Base-by-base conservation (phyloP, 2,888 invertebrate genomes). In the Steromphala cineraria region DNA sequence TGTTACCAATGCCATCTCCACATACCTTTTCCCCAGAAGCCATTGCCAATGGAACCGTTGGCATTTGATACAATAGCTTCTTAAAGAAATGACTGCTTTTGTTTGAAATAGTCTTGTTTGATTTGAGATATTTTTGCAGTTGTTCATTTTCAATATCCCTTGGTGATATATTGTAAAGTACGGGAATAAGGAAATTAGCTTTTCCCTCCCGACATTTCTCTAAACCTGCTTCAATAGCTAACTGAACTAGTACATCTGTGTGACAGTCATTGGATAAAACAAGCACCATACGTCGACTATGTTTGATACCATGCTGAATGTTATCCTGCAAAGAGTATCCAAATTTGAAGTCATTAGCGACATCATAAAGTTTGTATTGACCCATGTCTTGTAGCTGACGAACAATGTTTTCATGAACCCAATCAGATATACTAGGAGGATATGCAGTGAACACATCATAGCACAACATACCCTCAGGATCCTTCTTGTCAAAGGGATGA, bases 401-500 rank as follows among this genome's bases (percentile, higher is more conserved):
- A 24, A 55, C 53, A 19, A 55, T 55, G 28, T 76, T 53, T 17
- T 31, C 31, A n/a, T 76, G 55, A 3, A 31, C 76, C 76, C 55
- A 76, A 28, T 75, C 75, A n/a, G 53, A 53, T 7, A 76, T 15
- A 55, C 28, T 31, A 28, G 53, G 1, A 0, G 28, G n/a, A 31
- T 55, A 76, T 5, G 55, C 53, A 19, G 55, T 36, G 36, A 76
- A 76, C 15, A 24, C 75, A n/a, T 75, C 75, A n/a, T 53, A 75
- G 7, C 24, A 28, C 52, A 52, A 28, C 28, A 31, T 31, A 19
- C 55, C 31, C n/a, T 31, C 24, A n/a, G n/a, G 53, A 13, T 76
- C 55, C 17, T 31, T 76, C 36, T 76, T 53, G 74, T 82, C 82
- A 55, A 81, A 81, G 10, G 81, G 81, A 46, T 81, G 81, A n/a